These are phyloP conservation scores for Coracopsis vasa DNA, from an alignment of 2,113 vertebrate genomes.

Conservation along the genomic window DNA sequence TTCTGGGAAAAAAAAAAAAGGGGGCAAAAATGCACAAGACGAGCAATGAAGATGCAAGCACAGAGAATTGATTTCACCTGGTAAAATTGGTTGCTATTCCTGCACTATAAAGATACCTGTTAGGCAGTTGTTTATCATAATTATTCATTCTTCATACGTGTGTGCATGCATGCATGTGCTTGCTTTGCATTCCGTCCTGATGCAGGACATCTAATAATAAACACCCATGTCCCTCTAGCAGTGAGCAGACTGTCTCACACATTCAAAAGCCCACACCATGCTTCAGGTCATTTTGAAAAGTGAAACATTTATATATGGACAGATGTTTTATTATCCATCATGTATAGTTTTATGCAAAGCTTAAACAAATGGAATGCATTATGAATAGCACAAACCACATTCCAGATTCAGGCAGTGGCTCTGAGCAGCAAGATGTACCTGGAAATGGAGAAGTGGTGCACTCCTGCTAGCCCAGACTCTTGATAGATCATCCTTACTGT, in stretches of 20 bases:
- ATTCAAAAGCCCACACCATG: background rate
- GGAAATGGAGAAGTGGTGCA: background rate
- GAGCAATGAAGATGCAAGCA: background rate
- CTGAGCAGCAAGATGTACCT: background rate
- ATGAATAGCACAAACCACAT: background rate
- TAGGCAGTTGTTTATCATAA: conserved; percentile 14
- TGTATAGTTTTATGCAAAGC: background rate
- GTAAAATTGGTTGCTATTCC: background rate
- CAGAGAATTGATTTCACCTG: conserved; percentile 28
- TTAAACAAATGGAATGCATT: background rate
- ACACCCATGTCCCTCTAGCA: background rate
- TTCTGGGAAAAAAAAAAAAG: background rate
- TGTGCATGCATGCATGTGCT: background rate
- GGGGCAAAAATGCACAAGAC: background rate
- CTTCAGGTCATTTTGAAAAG: conserved; percentile 41
- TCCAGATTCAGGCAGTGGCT: background rate
- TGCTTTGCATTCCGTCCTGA: background rate
- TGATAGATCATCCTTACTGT: background rate
- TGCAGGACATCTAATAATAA: conserved; percentile 26
- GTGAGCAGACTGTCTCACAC: conserved; percentile 13
- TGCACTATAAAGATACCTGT: conserved; percentile 9
- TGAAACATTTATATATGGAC: background rate
- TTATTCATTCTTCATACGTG: background rate
- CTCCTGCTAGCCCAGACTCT: background rate
- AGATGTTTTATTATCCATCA: conserved; percentile 39